These are phyloP conservation scores for Plumapathes pennacea DNA, from an alignment of 92 coral and sea anemone species.

Conservation along the genomic window DNA sequence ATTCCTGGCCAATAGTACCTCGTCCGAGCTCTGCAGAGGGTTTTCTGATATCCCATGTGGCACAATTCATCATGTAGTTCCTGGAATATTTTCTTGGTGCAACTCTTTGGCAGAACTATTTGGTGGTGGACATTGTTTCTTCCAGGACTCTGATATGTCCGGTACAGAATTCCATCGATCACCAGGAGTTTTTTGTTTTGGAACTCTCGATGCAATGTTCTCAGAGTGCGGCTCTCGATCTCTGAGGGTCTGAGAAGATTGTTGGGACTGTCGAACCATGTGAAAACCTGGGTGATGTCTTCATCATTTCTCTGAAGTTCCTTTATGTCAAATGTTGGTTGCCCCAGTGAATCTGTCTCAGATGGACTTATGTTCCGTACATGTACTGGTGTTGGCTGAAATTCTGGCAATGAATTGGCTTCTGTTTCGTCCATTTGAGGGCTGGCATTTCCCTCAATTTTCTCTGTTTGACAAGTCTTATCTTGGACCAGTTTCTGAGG, in stretches of 20 bases:
- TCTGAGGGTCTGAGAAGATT: conserved; percentile 7
- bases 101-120: conserved; percentile 7
- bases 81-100: background rate
- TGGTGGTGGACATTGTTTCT: conserved; percentile 16
- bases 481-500: too few relatives aligned
- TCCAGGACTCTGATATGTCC: conserved; percentile 1
- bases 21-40: conserved; percentile 13
- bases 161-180: conserved; percentile 10
- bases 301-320: conserved; percentile 19
- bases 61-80: conserved; percentile 12
- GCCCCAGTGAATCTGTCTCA: too few relatives aligned
- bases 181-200: conserved; percentile 1
- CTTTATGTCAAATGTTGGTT: conserved; percentile 4
- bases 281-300: conserved; percentile 31
- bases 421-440: too few relatives aligned
- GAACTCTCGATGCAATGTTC: conserved; percentile 17
- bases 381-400: too few relatives aligned
- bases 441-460: too few relatives aligned
- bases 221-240: conserved; percentile 1
- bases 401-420: too few relatives aligned
- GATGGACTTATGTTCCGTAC: too few relatives aligned
- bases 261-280: conserved; percentile 22
- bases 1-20: conserved; percentile 36
- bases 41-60: conserved; percentile 39
- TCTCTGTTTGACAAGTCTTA: too few relatives aligned